Evolutionary conservation across 1,140 invertebrate genomes (phyloP).

Genomic region (Leptinotarsa texana): DNA sequence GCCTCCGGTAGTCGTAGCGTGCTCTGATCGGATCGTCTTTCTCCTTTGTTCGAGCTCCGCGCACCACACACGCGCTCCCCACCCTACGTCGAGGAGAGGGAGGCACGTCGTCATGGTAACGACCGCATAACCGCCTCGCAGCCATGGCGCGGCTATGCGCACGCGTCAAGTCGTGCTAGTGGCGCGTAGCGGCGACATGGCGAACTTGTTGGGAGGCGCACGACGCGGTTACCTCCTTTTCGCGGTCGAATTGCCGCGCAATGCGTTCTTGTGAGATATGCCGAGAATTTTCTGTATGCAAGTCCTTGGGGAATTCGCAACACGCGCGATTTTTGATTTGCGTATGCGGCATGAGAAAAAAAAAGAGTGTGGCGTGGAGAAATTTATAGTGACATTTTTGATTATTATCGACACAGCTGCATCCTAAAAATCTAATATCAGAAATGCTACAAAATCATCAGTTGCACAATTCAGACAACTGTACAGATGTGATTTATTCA

Average conservation of each 20-base stretch:
- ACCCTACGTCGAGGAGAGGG: constrained; percentile 51
- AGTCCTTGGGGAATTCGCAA: background rate
- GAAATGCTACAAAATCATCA: too few species aligned
- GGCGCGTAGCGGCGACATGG: constrained; percentile 49
- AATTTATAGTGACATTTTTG: too few species aligned
- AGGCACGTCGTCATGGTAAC: constrained; percentile 57
- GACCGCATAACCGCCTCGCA: constrained; percentile 58
- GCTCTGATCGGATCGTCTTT: constrained; percentile 13
- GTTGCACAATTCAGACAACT: too few species aligned
- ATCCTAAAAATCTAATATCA: too few species aligned
- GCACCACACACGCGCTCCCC: constrained; percentile 18
- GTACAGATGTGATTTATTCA: too few species aligned
- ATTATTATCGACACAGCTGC: too few species aligned
- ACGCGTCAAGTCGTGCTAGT: constrained; percentile 47
- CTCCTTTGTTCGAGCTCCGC: constrained; percentile 4
- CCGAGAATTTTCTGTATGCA: background rate
- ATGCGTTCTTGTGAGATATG: background rate
- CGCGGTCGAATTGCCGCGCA: constrained; percentile 5
- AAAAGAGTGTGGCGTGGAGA: too few species aligned
- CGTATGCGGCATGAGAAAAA: too few species aligned
- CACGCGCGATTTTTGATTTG: background rate
- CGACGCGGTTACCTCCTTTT: constrained; percentile 37
- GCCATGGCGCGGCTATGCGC: constrained; percentile 55
- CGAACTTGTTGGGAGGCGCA: constrained; percentile 47
- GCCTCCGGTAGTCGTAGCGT: background rate